Conservation (phyloP, 2,797 vertebrate species). For the Esox masquinongy region DNA sequence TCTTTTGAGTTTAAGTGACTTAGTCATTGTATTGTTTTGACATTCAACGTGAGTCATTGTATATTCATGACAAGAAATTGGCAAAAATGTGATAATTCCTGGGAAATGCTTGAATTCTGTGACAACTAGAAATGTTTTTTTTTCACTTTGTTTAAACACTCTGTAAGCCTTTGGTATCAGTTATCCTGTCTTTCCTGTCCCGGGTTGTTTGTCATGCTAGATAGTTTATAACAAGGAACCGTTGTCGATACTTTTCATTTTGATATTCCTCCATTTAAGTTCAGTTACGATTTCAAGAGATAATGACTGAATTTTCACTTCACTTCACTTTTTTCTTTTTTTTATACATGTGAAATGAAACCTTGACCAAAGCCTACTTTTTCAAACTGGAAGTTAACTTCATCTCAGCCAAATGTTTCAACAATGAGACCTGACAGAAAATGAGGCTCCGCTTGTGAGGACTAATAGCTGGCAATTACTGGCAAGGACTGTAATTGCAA, state of each 20-base stretch:
- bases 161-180: neutral
- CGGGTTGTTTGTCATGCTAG: neutral
- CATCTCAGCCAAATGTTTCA: neutral
- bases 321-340: neutral
- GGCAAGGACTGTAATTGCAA: neutral
- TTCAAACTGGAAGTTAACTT: neutral
- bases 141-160: slow-evolving; percentile 21
- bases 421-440: neutral
- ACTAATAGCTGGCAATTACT: neutral
- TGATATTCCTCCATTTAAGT: neutral
- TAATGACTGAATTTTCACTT: neutral
- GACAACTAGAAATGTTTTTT: slow-evolving; percentile 47
- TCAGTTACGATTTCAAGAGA: neutral
- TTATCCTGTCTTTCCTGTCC: neutral
- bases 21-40: neutral
- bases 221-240: neutral
- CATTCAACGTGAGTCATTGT: neutral
- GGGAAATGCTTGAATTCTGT: slow-evolving; percentile 79
- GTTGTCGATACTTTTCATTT: neutral
- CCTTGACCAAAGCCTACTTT: neutral
- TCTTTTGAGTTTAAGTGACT: neutral
- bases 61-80: slow-evolving; percentile 17
- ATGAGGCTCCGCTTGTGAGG: neutral
- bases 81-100: slow-evolving; percentile 64
- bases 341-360: neutral